Percentiles rank a stretch among this genome's conserved stretches.
Evolutionary conservation across 2,113 vertebrate species (phyloP).

Genomic region (Scytalopus superciliaris): DNA sequence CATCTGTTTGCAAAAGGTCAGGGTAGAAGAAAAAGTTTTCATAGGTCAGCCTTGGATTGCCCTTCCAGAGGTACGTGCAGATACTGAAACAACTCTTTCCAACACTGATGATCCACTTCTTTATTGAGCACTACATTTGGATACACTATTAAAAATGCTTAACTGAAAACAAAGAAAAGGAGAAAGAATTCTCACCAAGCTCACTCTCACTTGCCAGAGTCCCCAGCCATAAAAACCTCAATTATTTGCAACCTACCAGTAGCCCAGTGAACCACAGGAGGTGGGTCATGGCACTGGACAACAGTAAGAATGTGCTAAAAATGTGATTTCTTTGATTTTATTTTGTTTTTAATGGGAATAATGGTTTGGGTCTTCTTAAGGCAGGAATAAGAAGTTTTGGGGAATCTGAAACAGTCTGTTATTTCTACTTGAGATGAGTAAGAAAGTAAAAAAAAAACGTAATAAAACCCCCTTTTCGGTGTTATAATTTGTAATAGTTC

Average conservation of each 20-base stretch:
- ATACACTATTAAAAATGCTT: background rate
- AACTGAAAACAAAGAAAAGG: background rate
- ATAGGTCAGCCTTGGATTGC: background rate
- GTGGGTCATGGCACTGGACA: background rate
- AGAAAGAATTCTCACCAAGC: background rate
- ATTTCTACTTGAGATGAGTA: background rate
- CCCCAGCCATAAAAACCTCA: background rate
- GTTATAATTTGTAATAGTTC: background rate
- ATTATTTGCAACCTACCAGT: background rate
- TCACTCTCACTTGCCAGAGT: background rate
- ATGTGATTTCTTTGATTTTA: background rate
- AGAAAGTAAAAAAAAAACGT: background rate
- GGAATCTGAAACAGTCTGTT: background rate
- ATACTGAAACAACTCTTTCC: background rate
- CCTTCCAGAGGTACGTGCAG: background rate
- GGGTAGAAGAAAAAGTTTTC: background rate
- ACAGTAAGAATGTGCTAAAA: background rate
- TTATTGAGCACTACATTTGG: background rate
- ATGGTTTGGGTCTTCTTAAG: background rate
- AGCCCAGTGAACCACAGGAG: background rate
- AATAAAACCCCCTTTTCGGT: accelerated
- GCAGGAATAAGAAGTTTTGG: background rate
- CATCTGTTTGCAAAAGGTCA: background rate
- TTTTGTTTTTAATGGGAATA: background rate
- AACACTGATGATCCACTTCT: background rate